These are phyloP conservation scores for Polypedilum vanderplanki DNA, from an alignment of 1,140 invertebrate genomes.

Conservation along the genomic window DNA sequence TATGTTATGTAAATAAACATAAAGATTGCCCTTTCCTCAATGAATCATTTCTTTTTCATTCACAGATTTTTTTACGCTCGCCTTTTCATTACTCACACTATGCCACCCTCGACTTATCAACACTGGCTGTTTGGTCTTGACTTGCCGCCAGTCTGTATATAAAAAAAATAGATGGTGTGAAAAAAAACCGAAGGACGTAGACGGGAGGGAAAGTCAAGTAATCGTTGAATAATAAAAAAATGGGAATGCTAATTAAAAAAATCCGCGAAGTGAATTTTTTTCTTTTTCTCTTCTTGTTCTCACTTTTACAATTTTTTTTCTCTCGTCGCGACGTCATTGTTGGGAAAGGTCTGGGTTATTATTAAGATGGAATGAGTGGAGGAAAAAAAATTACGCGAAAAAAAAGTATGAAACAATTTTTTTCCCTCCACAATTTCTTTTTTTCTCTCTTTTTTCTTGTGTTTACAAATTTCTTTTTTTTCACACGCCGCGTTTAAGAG, in stretches of 20 bases:
- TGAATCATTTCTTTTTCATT: background rate
- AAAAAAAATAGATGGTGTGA: background rate
- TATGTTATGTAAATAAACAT: too few species aligned
- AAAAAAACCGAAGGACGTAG: background rate
- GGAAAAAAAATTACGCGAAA: constrained; percentile 6
- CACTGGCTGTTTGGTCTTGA: background rate
- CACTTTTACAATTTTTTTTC: background rate
- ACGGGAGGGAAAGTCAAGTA: background rate
- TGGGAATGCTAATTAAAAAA: constrained; percentile 29
- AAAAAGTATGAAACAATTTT: constrained; percentile 6
- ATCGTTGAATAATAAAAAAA: constrained; percentile 22
- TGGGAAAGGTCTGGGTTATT: constrained; percentile 23
- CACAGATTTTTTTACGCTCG: background rate
- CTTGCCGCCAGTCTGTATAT: background rate
- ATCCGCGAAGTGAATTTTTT: constrained; percentile 28
- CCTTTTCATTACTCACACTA: background rate
- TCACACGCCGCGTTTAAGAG: background rate
- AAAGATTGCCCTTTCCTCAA: background rate
- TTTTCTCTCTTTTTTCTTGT: background rate
- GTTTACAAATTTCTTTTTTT: constrained; percentile 13
- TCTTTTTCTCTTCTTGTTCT: background rate
- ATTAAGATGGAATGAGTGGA: background rate
- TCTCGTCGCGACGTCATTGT: constrained; percentile 21
- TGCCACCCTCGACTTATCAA: background rate
- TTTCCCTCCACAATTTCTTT: constrained; percentile 3